phyloP scores from a whole-genome alignment of 2,888 invertebrate species.

The Coleophora deauratella region DNA sequence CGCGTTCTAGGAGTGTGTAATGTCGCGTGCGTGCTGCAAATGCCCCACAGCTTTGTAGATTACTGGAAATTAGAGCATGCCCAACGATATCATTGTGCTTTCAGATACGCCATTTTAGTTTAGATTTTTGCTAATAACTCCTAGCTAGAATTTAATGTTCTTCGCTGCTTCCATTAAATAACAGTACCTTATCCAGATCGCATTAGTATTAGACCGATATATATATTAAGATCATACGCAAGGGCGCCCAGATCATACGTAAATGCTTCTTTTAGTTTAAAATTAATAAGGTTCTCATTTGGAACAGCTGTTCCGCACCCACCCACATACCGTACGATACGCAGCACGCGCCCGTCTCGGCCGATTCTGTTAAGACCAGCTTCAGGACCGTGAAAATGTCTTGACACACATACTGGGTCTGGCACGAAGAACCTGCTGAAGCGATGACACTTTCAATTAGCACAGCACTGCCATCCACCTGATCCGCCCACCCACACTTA shows the following conservation, averaged over 20 bases:
- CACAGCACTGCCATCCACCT: slow-evolving; percentile 49
- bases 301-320: slow-evolving; percentile 23
- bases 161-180: too few species aligned
- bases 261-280: too few species aligned
- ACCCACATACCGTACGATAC: slow-evolving; percentile 25
- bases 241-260: too few species aligned
- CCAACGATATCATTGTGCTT: too few species aligned
- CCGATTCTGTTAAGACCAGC: slow-evolving; percentile 43
- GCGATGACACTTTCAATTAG: slow-evolving; percentile 68
- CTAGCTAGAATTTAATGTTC: too few species aligned
- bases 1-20: slow-evolving; percentile 48
- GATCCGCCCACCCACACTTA: slow-evolving; percentile 43
- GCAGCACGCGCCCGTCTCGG: slow-evolving; percentile 38
- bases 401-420: slow-evolving; percentile 63
- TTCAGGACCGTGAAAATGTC: slow-evolving; percentile 60
- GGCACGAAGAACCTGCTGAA: slow-evolving; percentile 44
- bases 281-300: slow-evolving; percentile 2
- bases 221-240: too few species aligned
- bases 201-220: too few species aligned
- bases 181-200: too few species aligned
- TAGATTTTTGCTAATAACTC: too few species aligned
- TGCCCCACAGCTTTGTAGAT: slow-evolving; percentile 37
- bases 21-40: slow-evolving; percentile 57
- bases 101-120: too few species aligned
- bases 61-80: slow-evolving; percentile 18